Evolutionary conservation across 2,888 invertebrate species (phyloP).

Genomic region (Xylota sylvarum): DNA sequence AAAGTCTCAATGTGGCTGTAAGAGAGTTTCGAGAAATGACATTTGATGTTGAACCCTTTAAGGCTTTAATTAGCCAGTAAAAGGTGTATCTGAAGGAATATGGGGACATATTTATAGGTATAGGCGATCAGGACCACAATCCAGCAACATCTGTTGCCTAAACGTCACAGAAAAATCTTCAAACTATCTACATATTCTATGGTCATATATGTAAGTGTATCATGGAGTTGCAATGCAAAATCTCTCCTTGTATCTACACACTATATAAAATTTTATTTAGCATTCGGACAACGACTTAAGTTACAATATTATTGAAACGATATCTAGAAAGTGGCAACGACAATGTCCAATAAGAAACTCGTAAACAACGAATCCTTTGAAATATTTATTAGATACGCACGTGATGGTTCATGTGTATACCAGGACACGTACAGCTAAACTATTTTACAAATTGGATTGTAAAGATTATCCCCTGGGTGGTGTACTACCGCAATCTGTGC

Average conservation of each 20-base stretch:
- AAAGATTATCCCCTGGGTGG: slow-evolving; percentile 52
- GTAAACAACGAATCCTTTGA: slow-evolving; percentile 59
- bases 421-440: slow-evolving; percentile 60
- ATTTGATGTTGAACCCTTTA: no score
- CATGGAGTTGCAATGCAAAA: no score
- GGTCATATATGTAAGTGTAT: no score
- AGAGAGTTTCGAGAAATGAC: no score
- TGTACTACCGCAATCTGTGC: slow-evolving; percentile 30
- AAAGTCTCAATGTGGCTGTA: not conserved
- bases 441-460: slow-evolving; percentile 69
- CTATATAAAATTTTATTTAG: slow-evolving; percentile 12
- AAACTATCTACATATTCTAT: no score
- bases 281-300: slow-evolving; percentile 39
- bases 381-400: slow-evolving; percentile 68
- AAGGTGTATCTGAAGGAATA: no score
- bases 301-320: slow-evolving; percentile 29
- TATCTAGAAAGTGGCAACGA: slow-evolving; percentile 55
- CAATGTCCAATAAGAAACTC: slow-evolving; percentile 62
- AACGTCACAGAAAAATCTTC: no score
- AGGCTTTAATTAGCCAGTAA: no score
- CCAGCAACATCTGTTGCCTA: no score
- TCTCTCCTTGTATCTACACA: not conserved
- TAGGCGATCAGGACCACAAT: no score
- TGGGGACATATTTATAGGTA: no score
- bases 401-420: slow-evolving; percentile 45